Percentiles rank a stretch among this genome's conserved stretches.
Conservation (phyloP, 92 coral and sea anemone genomes). For the Nematostella vectensis region DNA sequence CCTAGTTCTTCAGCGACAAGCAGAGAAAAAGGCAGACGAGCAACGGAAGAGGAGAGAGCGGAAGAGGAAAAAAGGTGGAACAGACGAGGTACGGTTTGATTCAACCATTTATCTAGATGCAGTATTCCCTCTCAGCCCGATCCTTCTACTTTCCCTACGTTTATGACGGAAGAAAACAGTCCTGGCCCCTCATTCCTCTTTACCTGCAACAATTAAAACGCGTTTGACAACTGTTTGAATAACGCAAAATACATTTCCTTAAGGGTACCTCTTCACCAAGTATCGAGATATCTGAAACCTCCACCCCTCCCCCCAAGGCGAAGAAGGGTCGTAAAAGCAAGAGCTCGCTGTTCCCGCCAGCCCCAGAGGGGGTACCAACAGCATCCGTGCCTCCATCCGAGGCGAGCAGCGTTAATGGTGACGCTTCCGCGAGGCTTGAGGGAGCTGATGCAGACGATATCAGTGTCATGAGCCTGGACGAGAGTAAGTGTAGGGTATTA, state of each 20-base stretch:
- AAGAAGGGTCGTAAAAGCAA: conserved; percentile 98
- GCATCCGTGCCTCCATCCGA: conserved; percentile 78
- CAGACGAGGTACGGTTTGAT: conserved; percentile 42
- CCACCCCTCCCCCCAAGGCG: conserved; percentile 71
- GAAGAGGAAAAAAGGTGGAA: conserved; percentile 65
- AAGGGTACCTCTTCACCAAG: conserved; percentile 10
- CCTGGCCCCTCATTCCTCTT: too few relatives aligned
- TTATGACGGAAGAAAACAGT: too few relatives aligned
- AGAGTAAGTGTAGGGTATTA: conserved; percentile 56
- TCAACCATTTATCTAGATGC: too few relatives aligned
- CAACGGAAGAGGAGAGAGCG: conserved; percentile 90
- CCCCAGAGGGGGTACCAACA: conserved; percentile 61
- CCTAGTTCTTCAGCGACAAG: conserved; percentile 82
- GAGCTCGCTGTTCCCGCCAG: conserved; percentile 79
- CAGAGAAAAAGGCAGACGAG: conserved; percentile 98
- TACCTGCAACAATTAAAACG: too few relatives aligned
- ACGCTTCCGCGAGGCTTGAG: conserved; percentile 46
- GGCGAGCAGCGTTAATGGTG: conserved; percentile 83
- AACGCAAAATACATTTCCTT: too few relatives aligned
- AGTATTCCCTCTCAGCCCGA: too few relatives aligned
- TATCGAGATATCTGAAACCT: conserved; percentile 21
- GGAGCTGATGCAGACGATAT: conserved; percentile 76
- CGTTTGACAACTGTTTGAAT: too few relatives aligned
- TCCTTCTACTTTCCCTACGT: too few relatives aligned
- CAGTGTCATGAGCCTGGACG: conserved; percentile 94